These are phyloP conservation scores for Apostichopus parvimensis DNA, from an alignment of 35 echinoderm and acorn worm genomes.

Conservation along the genomic window DNA sequence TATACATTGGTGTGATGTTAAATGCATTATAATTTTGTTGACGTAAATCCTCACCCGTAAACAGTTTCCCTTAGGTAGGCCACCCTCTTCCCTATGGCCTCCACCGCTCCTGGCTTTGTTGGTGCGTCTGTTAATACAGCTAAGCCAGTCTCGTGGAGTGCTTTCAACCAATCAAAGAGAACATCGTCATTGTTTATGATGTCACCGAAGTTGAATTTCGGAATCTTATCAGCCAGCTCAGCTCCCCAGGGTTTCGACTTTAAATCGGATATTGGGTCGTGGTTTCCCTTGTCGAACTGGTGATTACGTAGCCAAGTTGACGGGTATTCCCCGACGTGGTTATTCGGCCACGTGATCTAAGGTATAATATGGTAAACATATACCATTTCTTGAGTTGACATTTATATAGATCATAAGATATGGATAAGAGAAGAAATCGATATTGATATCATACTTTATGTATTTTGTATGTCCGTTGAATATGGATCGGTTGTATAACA, in stretches of 20 bases:
- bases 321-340: constrained; percentile 32
- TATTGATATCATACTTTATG: too few relatives aligned
- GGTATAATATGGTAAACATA: too few relatives aligned
- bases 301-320: constrained; percentile 46
- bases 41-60: constrained; percentile 49
- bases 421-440: too few relatives aligned
- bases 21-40: too few relatives aligned
- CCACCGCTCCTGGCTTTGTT: neutral
- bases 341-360: constrained; percentile 54
- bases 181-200: constrained; percentile 47
- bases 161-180: constrained; percentile 49
- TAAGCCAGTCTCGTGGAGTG: constrained; percentile 13
- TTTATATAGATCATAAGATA: too few relatives aligned
- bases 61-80: constrained; percentile 36
- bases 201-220: constrained; percentile 45
- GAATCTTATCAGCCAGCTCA: constrained; percentile 54
- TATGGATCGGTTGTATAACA: too few relatives aligned
- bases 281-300: constrained; percentile 48
- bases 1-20: too few relatives aligned
- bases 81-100: constrained; percentile 44
- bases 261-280: constrained; percentile 34
- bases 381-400: too few relatives aligned
- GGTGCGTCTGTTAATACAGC: constrained; percentile 30
- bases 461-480: too few relatives aligned
- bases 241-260: constrained; percentile 55